These are phyloP conservation scores for Lytechinus variegatus DNA, from an alignment of 35 echinoderm and acorn worm species.

Conservation along the genomic window DNA sequence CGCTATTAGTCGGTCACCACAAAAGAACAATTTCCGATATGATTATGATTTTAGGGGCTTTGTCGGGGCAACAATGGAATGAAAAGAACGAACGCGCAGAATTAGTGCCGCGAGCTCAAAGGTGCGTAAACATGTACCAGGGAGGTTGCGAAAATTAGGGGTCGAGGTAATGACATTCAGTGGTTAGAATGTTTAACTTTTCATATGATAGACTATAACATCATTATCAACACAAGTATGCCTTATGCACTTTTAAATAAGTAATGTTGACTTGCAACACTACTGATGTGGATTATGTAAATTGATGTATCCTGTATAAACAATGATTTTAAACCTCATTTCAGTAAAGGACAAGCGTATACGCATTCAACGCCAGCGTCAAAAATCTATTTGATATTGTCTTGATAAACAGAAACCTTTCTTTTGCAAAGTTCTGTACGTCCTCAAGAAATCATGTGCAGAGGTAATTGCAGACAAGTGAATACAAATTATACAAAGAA, in stretches of 20 bases:
- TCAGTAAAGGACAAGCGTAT: neutral
- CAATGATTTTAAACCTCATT: neutral
- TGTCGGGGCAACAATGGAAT: slow-evolving; percentile 1
- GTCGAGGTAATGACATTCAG: neutral
- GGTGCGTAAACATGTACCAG: neutral
- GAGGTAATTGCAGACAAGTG: neutral
- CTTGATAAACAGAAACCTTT: neutral
- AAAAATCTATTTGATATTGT: neutral
- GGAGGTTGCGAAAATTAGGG: neutral
- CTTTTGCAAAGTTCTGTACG: neutral
- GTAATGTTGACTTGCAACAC: neutral
- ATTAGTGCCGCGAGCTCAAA: neutral
- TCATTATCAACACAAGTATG: neutral
- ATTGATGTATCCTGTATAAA: neutral
- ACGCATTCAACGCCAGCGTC: neutral
- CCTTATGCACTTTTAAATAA: neutral
- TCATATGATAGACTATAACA: no score
- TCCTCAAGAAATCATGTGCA: neutral
- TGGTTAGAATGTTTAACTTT: neutral
- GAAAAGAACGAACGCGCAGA: neutral
- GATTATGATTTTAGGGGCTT: slow-evolving; percentile 27
- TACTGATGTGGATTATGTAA: neutral
- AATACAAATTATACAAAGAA: no score
- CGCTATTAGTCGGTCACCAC: slow-evolving; percentile 41
- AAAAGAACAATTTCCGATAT: slow-evolving; percentile 3